phyloP scores from a whole-genome alignment of 2,888 invertebrate species.

The Aromia moschata region DNA sequence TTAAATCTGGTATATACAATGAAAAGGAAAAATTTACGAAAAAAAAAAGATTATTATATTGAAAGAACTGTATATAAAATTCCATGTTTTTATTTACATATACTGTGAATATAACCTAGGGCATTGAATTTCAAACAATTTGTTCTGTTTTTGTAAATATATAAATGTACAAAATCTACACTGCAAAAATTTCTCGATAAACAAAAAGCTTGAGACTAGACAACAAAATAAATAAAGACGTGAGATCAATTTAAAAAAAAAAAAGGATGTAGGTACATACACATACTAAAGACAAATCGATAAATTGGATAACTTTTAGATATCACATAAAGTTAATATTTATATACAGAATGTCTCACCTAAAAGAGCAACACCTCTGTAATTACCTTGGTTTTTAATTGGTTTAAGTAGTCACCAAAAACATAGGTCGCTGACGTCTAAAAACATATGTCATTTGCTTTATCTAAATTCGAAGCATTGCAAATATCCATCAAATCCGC shows the following conservation, averaged over 20 bases:
- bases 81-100: slow-evolving; percentile 42
- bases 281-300: neutral
- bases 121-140: slow-evolving; percentile 33
- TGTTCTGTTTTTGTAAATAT: slow-evolving; percentile 40
- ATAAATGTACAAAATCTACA: slow-evolving; percentile 49
- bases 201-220: slow-evolving; percentile 20
- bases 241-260: slow-evolving; percentile 28
- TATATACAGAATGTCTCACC: neutral
- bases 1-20: neutral
- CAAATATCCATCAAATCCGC: too few relatives aligned
- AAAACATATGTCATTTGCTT: too few relatives aligned
- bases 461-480: too few relatives aligned
- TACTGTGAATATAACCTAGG: slow-evolving; percentile 35
- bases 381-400: neutral
- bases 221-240: slow-evolving; percentile 13
- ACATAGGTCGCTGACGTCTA: too few relatives aligned
- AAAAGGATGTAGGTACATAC: slow-evolving; percentile 13
- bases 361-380: neutral
- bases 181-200: slow-evolving; percentile 36
- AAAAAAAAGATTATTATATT: too few relatives aligned
- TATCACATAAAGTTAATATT: slow-evolving; percentile 28
- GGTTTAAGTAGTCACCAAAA: too few relatives aligned
- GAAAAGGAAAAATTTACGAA: too few relatives aligned
- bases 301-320: slow-evolving; percentile 33
- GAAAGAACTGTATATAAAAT: slow-evolving; percentile 28